Base-by-base conservation (phyloP, 2,888 invertebrate genomes). In the Drosophila robusta region DNA sequence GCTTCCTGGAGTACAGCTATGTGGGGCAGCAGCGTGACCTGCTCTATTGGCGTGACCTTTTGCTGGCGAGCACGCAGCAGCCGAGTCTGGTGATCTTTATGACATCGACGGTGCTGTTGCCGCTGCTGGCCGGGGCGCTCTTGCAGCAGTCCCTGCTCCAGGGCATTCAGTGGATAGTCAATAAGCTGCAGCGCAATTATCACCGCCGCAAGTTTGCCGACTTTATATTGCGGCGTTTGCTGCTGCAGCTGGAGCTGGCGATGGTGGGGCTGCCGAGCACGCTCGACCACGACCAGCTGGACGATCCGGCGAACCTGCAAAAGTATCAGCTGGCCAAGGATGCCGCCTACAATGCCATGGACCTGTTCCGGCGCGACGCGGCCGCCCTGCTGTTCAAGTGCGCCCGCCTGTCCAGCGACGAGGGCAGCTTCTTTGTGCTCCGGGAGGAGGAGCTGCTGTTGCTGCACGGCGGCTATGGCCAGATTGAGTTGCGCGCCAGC, bases 191-290 rank as follows among this genome's bases (percentile, higher is more conserved):
- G 0, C 12, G 7, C 0, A 29, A 8, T 29, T 45, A 46, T 24
- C 22, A 57, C 4, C 34, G 16, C 6, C 36, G 36, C 0, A 26
- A 24, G 6, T 80, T 34, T 24, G 70, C 61, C 6, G 22, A 60
- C 32, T 84, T 73, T 2, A 73, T 84, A 9, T 16, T 80, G 39
- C 75, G 81, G 1, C 85, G 85, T 4, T 24, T 80, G 44, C 11
- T 80, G 6, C 39, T 63, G n/a, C 70, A 78, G 3, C 63, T 81
- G 49, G 71, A 78, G 9, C 14, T 42, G 54, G 78, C 76, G 42
- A 45, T 58, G 44, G 11, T 46, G n/a, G 24, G 29, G 0, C 26
- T 75, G 50, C 70, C 80, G 1, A 1, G 6, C 6, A 7, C 6
- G 0, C 5, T 22, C 8, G 11, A 41, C 0, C 6, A 26, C 18